These are phyloP conservation scores for Rhagoletis zephyria DNA, from an alignment of 1,140 invertebrate species.

Conservation along the genomic window DNA sequence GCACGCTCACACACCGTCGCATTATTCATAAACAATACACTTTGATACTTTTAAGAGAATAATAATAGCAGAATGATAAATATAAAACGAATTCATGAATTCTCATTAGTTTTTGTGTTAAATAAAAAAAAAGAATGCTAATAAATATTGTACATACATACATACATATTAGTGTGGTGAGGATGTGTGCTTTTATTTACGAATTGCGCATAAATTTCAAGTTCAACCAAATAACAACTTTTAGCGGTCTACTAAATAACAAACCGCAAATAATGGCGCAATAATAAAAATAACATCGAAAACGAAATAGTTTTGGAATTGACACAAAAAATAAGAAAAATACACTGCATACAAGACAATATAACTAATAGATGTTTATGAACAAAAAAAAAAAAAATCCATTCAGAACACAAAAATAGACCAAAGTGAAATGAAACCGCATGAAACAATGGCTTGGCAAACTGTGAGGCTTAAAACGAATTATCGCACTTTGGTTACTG, in stretches of 20 bases:
- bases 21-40: background rate
- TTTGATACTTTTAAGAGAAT: slow-evolving; percentile 28
- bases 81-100: background rate
- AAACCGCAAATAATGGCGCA: background rate
- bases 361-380: background rate
- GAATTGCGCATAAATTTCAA: slow-evolving; percentile 44
- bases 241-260: slow-evolving; percentile 6
- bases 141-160: background rate
- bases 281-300: background rate
- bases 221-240: slow-evolving; percentile 42
- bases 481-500: background rate
- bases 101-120: background rate
- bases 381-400: background rate
- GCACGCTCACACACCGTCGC: background rate
- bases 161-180: background rate
- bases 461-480: background rate
- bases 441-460: background rate
- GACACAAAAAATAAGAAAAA: background rate
- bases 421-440: background rate
- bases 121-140: background rate
- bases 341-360: background rate
- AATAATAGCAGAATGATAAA: slow-evolving; percentile 31
- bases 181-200: background rate
- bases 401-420: background rate
- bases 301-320: background rate